Evolutionary conservation across 2,888 invertebrate species (phyloP), one percentile per base, ranked within the genome.

Genomic region (Gymnosoma rotundatum): DNA sequence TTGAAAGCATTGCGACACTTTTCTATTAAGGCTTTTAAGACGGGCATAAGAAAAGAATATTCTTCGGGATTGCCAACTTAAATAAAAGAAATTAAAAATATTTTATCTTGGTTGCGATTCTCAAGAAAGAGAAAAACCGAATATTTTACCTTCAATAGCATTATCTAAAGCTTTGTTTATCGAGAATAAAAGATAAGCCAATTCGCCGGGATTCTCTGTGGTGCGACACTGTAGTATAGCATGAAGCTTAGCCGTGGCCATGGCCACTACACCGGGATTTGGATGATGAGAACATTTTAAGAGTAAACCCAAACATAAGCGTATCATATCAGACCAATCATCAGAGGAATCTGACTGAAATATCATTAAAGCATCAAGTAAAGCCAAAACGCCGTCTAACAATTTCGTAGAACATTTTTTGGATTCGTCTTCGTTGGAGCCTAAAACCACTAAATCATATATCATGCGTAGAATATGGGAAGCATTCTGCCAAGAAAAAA

Each of bases 241-340:
- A 90, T 94, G 94, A 3, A 95, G 90, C 86, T 94, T 93, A 2
- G 94, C 94, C 0, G 94, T 93, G 0, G 94, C 94, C 90, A 94
- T 93, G 54, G 94, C 94, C 87, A 94, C 94, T 74, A 94, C 91
- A 86, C 94, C 93, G 1, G 93, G 91, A 88, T 93, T 92, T 0
- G 92, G 92, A 87, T 92, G 92, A 86, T 92, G 92, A 0, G 93
- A 93, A 86, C 93, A 93, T 83, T 93, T 93, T 2, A 93, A 88
- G 42, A 93, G 85, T 20, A 93, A 89, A 1, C 93, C 93, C 83
- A 93, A 88, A 73, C 93, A 92, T 21, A 94, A 89, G 18, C 93
- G 93, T 32, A 93, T 93, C 93, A 94, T 94, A 88, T 94, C 94
- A 7, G 93, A 92, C 93, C 93, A 94, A 85, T 93, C 93, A 78